Evolutionary conservation across 2,113 vertebrate species (phyloP).

Genomic region (Gallinago paraguaiae): DNA sequence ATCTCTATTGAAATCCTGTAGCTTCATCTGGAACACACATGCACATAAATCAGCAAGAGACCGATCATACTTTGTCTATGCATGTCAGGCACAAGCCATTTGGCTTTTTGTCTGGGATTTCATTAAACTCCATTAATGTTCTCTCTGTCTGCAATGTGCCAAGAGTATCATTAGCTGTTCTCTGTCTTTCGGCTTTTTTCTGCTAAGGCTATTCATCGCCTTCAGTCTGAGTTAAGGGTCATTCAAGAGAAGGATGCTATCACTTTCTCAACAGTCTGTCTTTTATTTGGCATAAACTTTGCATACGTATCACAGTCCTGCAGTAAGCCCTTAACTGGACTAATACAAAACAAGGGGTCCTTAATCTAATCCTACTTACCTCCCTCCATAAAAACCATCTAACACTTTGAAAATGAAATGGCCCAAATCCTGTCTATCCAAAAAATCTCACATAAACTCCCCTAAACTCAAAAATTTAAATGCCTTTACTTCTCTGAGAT

Average conservation of each 20-base stretch:
- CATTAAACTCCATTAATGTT: background rate
- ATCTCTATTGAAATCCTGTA: background rate
- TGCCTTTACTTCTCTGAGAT: background rate
- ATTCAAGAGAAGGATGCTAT: background rate
- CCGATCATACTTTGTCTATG: background rate
- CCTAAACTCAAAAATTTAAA: background rate
- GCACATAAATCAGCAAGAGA: slow-evolving; percentile 7
- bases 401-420: background rate
- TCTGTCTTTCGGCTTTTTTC: background rate
- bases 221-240: background rate
- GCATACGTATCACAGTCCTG: background rate
- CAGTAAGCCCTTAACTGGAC: background rate
- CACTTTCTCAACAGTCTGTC: background rate
- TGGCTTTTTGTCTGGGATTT: slow-evolving; percentile 22
- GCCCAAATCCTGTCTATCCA: fast-evolving
- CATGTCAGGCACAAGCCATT: slow-evolving; percentile 9
- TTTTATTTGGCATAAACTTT: background rate
- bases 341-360: background rate
- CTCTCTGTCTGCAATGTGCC: background rate
- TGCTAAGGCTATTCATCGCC: background rate
- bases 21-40: background rate
- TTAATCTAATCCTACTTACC: background rate
- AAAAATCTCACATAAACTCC: background rate
- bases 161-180: slow-evolving; percentile 6
- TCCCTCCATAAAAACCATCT: background rate